A percentile compares a stretch with the other conserved stretches of the same genome.
phyloP scores from a whole-genome alignment of 2,888 invertebrate genomes.

The Arctia plantaginis region DNA sequence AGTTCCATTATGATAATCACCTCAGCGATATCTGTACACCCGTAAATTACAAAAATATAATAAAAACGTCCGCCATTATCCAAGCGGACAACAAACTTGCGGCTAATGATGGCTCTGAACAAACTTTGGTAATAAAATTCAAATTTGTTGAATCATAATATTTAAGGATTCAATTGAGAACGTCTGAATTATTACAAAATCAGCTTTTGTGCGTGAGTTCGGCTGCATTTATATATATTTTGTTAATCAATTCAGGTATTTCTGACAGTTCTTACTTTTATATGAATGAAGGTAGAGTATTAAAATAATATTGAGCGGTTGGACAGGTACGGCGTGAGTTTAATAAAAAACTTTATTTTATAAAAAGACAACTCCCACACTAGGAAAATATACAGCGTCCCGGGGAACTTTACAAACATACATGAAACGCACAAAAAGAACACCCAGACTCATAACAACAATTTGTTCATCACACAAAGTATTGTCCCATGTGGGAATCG shows the following conservation, averaged over 20 bases:
- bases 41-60: constrained; percentile 37
- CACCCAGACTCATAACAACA: no score
- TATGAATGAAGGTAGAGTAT: neutral
- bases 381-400: no score
- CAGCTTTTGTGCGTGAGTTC: neutral
- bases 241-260: neutral
- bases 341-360: no score
- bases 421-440: no score
- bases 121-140: constrained; percentile 41
- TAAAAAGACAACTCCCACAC: no score
- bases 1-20: constrained; percentile 12
- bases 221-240: neutral
- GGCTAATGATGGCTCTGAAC: constrained; percentile 23
- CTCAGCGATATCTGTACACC: constrained; percentile 23
- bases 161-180: constrained; percentile 2
- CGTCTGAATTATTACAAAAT: neutral
- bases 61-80: constrained; percentile 31
- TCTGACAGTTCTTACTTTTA: neutral
- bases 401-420: no score
- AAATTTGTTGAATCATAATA: constrained; percentile 33
- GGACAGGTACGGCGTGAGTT: no score
- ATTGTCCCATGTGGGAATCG: no score
- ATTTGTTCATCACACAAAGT: no score
- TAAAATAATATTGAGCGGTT: neutral
- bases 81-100: constrained; percentile 15